A percentile compares a stretch with the other conserved stretches of the same genome.
Conservation (phyloP, 2,797 vertebrate genomes). For the Takifugu rubripes region DNA sequence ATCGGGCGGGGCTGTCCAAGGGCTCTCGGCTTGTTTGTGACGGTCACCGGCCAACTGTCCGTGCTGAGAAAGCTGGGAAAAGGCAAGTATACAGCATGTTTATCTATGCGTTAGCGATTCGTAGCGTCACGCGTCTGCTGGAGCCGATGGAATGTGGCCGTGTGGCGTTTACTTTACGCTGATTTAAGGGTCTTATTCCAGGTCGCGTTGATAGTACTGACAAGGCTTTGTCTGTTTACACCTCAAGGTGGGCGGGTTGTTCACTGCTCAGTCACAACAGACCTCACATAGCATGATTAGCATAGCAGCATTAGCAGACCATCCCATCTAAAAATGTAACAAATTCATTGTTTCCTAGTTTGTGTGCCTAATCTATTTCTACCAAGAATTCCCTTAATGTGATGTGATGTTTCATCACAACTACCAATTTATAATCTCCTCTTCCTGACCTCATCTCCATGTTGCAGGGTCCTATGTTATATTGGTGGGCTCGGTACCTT, state of each 20-base stretch:
- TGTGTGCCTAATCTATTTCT: too few relatives aligned
- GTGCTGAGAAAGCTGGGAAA: conserved; percentile 8
- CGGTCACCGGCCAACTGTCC: conserved; percentile 1
- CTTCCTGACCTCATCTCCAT: too few relatives aligned
- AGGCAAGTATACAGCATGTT: background rate
- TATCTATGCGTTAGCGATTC: conserved; percentile 9
- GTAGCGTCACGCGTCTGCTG: conserved; percentile 2
- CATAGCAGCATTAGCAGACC: background rate
- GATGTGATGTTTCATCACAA: too few relatives aligned
- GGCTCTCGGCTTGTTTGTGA: background rate
- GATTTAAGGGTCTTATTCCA: conserved; percentile 34
- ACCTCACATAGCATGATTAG: background rate
- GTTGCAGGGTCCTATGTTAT: too few relatives aligned
- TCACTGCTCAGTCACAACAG: background rate
- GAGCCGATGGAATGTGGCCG: conserved; percentile 25
- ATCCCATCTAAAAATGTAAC: too few relatives aligned
- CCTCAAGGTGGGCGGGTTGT: conserved; percentile 1
- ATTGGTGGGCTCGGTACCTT: too few relatives aligned
- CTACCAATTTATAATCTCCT: too few relatives aligned
- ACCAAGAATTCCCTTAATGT: too few relatives aligned
- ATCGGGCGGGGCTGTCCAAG: conserved; percentile 8
- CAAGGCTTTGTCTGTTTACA: conserved; percentile 18
- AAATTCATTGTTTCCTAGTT: too few relatives aligned
- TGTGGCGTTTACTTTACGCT: conserved; percentile 36
- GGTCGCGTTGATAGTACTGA: conserved; percentile 32